Evolutionary conservation across 2,888 invertebrate species (phyloP), one percentile per base, ranked within the genome.

Genomic region (Dolichopus griseipennis): DNA sequence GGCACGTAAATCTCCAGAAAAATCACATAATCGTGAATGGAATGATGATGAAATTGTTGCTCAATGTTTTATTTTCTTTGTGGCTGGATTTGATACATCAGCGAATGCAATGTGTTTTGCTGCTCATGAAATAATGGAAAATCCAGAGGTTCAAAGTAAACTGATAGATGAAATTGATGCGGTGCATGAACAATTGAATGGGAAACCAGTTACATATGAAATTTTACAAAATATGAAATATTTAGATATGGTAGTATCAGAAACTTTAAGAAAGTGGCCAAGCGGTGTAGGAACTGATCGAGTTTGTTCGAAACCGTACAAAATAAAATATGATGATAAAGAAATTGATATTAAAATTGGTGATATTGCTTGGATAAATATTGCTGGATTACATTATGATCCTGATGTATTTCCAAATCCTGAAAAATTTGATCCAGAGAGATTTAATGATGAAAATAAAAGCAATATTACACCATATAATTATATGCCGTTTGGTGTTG

Each of bases 371-470:
- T 78, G 83, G 9, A 74, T 74, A 1, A 81, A 82, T n/a, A 73
- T 77, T n/a, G 77, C 78, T 33, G 80, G 78, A 0, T 81, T 83
- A 3, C 83, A 83, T 65, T 75, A 84, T 21, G 83, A 84, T 70
- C 84, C 84, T 61, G 82, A 81, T 12, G 81, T 81, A n/a, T 80
- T 87, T 61, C 82, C 84, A 68, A 79, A 80, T 21, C 84, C 87
- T 78, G 78, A 79, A 10, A 85, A 85, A 66, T 77, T 87, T 65
- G 81, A 85, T 72, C 87, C 87, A 12, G 81, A 85, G 73, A 75
- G 86, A 3, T 87, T 87, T 73, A 84, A 79, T 1, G 83, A 84
- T 0, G 83, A 85, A 64, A 85, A 85, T 71, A 85, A 84, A 70
- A 75, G 77, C 3, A 79, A 79, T 5, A 77, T 83, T 9, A 75